Evolutionary conservation across 2,888 invertebrate species (phyloP), one percentile per base, ranked within the genome.

Genomic region (Cheilosia vulpina): DNA sequence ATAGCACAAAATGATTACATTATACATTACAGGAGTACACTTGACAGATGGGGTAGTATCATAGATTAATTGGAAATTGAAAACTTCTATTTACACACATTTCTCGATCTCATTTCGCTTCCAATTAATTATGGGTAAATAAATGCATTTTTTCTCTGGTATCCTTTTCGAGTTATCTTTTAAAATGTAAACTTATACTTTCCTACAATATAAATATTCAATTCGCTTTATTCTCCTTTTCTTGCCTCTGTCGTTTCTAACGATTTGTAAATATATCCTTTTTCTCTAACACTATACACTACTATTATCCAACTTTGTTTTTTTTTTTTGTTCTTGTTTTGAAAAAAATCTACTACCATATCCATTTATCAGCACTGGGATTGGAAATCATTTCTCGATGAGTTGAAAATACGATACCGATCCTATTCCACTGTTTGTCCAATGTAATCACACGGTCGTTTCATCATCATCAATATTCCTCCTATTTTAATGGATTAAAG

Each of bases 391-490:
- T 69, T 53, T 60, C 24, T 45, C 52, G 45, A 76, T 76, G 45
- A 38, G 72, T 50, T 65, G 50, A 27, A 57, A 60, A 66, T 19
- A 57, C 58, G 38, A 27, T 53, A 50, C 58, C 50, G 41, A 65
- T 79, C 52, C 60, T 58, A 15, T 69, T 65, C 79, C 63, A 53
- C 21, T 73, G 79, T 31, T 79, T 13, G 73, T 65, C 79, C 58
- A 75, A 88, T 88, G 88, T 81, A 89, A 91, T 92, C 91, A 92
- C 88, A 92, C 92, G 72, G 92, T 92, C 87, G 92, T 92, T 87
- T 92, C 92, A 88, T 91, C 92, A 88, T 92, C 92, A 90, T 92
- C 92, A 92, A 92, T 92, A 91, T 90, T 92, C 92, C 91, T 91
- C 92, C 92, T 92, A 87, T 87, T 88, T 38, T 75, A 73, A 76